Conservation (phyloP, 2,797 vertebrate species). For the Ctenosaura bakeri region DNA sequence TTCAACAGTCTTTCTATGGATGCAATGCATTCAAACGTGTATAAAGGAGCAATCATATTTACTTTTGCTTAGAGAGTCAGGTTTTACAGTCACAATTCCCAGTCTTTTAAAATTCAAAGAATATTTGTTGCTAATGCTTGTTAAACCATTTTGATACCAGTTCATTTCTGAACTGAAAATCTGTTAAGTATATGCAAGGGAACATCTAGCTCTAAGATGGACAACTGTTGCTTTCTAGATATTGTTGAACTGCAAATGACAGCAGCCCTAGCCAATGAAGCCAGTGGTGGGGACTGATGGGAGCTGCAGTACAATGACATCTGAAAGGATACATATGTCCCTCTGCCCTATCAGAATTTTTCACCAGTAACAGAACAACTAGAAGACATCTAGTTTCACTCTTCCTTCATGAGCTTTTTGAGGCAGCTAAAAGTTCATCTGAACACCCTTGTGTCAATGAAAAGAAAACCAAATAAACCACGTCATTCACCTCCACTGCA, state of each 20-base stretch:
- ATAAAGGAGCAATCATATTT: constrained; percentile 62
- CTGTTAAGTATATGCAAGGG: background rate
- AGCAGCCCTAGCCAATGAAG: background rate
- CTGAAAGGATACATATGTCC: background rate
- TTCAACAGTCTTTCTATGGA: background rate
- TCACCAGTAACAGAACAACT: background rate
- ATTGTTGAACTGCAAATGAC: background rate
- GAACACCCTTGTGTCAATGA: background rate
- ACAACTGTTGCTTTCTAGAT: background rate
- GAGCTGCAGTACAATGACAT: background rate
- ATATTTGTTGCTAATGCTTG: background rate
- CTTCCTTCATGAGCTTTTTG: constrained; percentile 52
- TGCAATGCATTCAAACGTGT: constrained; percentile 29
- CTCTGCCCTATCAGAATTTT: background rate
- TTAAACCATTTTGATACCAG: background rate
- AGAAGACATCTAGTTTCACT: constrained; percentile 50
- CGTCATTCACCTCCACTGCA: background rate
- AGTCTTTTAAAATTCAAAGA: background rate
- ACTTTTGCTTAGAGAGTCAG: constrained; percentile 49
- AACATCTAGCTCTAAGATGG: background rate
- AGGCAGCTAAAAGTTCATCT: constrained; percentile 56
- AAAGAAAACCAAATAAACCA: background rate
- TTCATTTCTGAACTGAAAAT: background rate
- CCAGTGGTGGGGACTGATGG: background rate
- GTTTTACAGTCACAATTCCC: background rate